phyloP scores from a whole-genome alignment of 37 sponge, comb jelly and placozoan species.

The Geodia barretti region DNA sequence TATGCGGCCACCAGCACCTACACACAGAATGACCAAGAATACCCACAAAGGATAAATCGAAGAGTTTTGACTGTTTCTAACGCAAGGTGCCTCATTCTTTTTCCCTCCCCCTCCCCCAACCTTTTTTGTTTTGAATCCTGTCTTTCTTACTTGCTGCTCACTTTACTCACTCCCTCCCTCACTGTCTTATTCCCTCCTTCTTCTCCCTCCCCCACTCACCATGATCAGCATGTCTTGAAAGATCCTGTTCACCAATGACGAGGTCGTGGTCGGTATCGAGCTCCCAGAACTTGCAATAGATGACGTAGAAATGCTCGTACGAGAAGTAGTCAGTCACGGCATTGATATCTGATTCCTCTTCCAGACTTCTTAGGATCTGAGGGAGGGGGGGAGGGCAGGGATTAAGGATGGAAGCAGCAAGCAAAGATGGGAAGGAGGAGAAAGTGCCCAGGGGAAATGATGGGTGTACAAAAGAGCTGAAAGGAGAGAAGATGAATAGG shows the following conservation, averaged over 20 bases:
- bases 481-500: too few relatives aligned
- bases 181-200: not conserved
- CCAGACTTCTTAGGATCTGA: conserved; percentile 44
- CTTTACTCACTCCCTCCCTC: too few relatives aligned
- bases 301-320: conserved; percentile 99
- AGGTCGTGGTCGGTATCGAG: conserved; percentile 95
- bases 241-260: conserved; percentile 80
- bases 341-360: conserved; percentile 70
- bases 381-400: not conserved
- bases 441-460: too few relatives aligned
- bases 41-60: too few relatives aligned
- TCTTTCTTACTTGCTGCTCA: not conserved
- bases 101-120: not conserved
- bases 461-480: too few relatives aligned
- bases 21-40: too few relatives aligned
- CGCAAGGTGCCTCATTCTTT: too few relatives aligned
- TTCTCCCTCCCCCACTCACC: conserved; percentile 42
- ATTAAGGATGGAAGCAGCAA: not conserved
- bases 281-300: conserved; percentile 99
- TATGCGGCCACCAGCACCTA: too few relatives aligned
- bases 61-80: too few relatives aligned
- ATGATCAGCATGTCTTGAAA: conserved; percentile 81
- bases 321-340: conserved; percentile 89
- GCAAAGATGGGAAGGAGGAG: not conserved
- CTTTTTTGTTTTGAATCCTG: too few relatives aligned